phyloP scores from a whole-genome alignment of 2,113 vertebrate species.

The Misgurnus mizolepis region DNA sequence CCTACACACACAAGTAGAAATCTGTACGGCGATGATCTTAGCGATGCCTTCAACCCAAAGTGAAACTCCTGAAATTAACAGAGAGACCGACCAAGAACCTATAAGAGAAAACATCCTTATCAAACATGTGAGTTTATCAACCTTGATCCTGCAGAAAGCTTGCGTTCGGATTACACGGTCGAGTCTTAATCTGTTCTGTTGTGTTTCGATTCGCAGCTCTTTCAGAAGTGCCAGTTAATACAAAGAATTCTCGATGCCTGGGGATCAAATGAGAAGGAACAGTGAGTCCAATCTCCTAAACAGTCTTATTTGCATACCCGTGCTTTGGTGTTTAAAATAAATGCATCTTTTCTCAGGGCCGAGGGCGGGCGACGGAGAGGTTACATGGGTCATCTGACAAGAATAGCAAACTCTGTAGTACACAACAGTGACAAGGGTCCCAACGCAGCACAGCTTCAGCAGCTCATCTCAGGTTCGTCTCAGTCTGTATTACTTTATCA shows the following conservation, averaged over 20 bases:
- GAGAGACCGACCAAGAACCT: constrained; percentile 62
- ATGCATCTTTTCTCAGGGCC: constrained; percentile 70
- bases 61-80: constrained; percentile 64
- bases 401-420: constrained; percentile 96
- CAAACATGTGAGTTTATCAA: constrained; percentile 83
- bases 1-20: constrained; percentile 97
- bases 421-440: constrained; percentile 95
- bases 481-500: neutral
- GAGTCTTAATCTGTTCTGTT: neutral
- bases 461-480: constrained; percentile 84
- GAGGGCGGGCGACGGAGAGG: constrained; percentile 92
- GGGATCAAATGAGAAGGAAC: constrained; percentile 95
- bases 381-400: constrained; percentile 97
- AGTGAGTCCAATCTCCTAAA: constrained; percentile 79
- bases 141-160: neutral
- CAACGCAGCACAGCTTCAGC: constrained; percentile 84
- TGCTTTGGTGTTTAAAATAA: too few species aligned
- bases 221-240: constrained; percentile 95
- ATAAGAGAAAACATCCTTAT: constrained; percentile 85
- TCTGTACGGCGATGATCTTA: constrained; percentile 94
- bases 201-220: constrained; percentile 77
- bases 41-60: constrained; percentile 84
- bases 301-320: too few species aligned
- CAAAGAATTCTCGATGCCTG: constrained; percentile 96
- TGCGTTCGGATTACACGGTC: neutral